A percentile compares a stretch with the other conserved stretches of the same genome.
Conservation (phyloP, 2,888 invertebrate genomes). For the Caenorhabditis sp. region DNA sequence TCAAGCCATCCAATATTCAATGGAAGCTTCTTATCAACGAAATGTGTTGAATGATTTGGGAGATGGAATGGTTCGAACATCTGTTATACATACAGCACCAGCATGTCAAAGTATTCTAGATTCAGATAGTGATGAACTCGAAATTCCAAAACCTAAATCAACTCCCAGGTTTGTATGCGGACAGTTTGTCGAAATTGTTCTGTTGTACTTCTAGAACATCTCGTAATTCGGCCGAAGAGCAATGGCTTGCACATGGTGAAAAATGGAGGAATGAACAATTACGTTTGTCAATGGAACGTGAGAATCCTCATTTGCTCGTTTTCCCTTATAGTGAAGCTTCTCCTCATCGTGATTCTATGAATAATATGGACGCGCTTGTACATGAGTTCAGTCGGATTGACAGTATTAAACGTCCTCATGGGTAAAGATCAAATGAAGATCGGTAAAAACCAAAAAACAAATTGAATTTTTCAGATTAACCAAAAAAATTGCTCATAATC, state of each 20-base stretch:
- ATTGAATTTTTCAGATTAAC: conserved; percentile 19
- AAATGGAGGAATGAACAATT: conserved; percentile 66
- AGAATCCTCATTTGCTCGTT: conserved; percentile 48
- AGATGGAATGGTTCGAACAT: conserved; percentile 60
- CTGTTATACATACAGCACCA: conserved; percentile 68
- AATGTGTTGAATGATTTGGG: conserved; percentile 63
- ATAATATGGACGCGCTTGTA: conserved; percentile 45
- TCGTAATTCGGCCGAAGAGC: conserved; percentile 61
- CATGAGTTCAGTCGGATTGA: conserved; percentile 51
- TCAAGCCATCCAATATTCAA: conserved; percentile 68
- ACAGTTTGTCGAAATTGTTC: background rate
- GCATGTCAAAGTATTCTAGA: conserved; percentile 64
- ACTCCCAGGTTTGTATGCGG: conserved; percentile 41
- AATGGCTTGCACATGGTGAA: conserved; percentile 63
- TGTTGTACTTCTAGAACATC: conserved; percentile 28
- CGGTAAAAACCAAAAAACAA: too few species aligned
- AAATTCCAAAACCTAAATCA: conserved; percentile 21
- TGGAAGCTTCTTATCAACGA: conserved; percentile 62
- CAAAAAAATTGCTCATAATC: conserved; percentile 45
- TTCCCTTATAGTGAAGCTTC: conserved; percentile 52
- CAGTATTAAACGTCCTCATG: conserved; percentile 49
- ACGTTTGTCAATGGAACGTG: conserved; percentile 61
- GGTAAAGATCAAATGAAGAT: conserved; percentile 22
- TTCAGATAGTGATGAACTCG: conserved; percentile 54
- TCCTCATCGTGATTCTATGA: conserved; percentile 50